phyloP scores from a whole-genome alignment of 2,888 invertebrate species.

The Eilema sororculum region DNA sequence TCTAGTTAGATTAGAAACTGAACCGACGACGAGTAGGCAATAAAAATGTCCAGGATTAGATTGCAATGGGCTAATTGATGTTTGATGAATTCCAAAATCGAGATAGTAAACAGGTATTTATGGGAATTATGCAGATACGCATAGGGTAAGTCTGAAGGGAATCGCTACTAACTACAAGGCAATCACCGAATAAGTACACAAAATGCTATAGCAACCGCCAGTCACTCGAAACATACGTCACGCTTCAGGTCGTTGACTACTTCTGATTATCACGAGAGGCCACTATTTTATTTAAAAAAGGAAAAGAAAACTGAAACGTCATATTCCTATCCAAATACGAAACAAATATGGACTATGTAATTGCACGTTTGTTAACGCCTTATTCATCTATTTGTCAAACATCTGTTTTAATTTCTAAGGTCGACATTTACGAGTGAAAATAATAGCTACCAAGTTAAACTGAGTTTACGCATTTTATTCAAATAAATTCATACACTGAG shows the following conservation, averaged over 20 bases:
- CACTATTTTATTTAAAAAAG: not conserved
- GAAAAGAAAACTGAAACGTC: not conserved
- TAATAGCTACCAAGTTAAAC: not conserved
- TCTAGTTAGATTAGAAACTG: not conserved
- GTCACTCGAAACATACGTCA: slow-evolving; percentile 1
- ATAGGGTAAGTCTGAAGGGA: not conserved
- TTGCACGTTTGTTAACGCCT: not conserved
- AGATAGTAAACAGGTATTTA: not conserved
- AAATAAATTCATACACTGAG: not conserved
- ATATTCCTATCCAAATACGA: not conserved
- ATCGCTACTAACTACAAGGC: not conserved
- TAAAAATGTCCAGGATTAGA: not conserved
- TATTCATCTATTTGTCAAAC: not conserved
- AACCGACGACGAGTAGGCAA: not conserved
- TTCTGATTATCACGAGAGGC: slow-evolving; percentile 1
- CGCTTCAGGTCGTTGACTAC: slow-evolving; percentile 1
- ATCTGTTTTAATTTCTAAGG: not conserved
- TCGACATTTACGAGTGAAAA: not conserved
- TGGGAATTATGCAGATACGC: not conserved
- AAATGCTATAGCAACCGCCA: slow-evolving; percentile 18
- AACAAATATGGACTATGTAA: not conserved
- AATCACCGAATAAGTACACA: not conserved
- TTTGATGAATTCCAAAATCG: not conserved
- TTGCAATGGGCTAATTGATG: not conserved
- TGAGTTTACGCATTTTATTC: slow-evolving; percentile 10